Percentiles rank a stretch among this genome's conserved stretches.
Evolutionary conservation across 2,888 invertebrate species (phyloP).

Genomic region (Campoletis raptor): DNA sequence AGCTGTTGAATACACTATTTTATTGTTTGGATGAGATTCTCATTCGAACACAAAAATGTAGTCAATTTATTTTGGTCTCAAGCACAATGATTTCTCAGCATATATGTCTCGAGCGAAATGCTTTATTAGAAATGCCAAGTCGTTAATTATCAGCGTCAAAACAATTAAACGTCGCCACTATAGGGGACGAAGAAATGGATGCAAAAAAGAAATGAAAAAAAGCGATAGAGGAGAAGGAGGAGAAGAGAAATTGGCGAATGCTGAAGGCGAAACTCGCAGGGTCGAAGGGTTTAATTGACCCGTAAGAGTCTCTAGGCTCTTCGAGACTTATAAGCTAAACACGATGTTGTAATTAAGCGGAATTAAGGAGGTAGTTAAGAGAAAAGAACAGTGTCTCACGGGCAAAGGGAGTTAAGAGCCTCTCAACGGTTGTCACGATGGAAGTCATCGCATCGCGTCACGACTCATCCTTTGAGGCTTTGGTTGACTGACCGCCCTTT

Average conservation of each 20-base stretch:
- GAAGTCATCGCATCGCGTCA: constrained; percentile 51
- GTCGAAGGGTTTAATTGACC: constrained; percentile 72
- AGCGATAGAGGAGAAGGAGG: constrained; percentile 36
- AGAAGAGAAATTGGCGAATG: constrained; percentile 16
- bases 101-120: constrained; percentile 27
- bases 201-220: constrained; percentile 6
- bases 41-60: background rate
- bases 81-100: constrained; percentile 9
- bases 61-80: constrained; percentile 18
- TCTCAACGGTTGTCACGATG: constrained; percentile 15
- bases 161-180: constrained; percentile 59
- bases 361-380: constrained; percentile 76
- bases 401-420: constrained; percentile 35
- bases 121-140: constrained; percentile 52
- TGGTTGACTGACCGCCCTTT: constrained; percentile 75
- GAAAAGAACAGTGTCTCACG: constrained; percentile 63
- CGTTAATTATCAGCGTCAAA: constrained; percentile 58
- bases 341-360: constrained; percentile 74
- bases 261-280: constrained; percentile 22
- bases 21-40: constrained; percentile 14
- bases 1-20: background rate
- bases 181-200: constrained; percentile 24
- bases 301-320: constrained; percentile 51
- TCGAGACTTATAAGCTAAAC: constrained; percentile 38
- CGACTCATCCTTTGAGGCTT: constrained; percentile 63